Conservation (phyloP, 2,113 vertebrate species). For the Tachysurus fulvidraco region DNA sequence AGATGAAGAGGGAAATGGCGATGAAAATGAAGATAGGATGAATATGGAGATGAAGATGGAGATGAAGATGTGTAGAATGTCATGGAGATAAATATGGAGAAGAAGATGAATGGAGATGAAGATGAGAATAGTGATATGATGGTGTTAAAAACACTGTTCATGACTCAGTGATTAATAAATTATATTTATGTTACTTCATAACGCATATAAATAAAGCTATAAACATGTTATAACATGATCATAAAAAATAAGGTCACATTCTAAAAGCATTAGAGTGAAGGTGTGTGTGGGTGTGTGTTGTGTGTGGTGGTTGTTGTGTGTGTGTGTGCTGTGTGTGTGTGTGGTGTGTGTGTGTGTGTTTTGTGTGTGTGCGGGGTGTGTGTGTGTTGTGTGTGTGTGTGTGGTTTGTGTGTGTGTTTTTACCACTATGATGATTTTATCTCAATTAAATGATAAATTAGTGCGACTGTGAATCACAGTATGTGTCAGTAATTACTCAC, state of each 20-base stretch:
- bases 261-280: not conserved
- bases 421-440: not conserved
- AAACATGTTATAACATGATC: not conserved
- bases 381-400: not conserved
- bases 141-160: no score
- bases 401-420: not conserved
- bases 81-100: no score
- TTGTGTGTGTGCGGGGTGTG: no score
- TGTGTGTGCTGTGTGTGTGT: no score
- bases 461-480: not conserved
- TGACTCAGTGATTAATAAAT: no score
- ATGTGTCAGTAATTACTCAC: not conserved
- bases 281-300: not conserved
- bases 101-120: conserved; percentile 51
- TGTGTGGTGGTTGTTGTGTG: no score
- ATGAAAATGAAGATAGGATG: no score
- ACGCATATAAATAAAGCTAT: not conserved
- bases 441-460: not conserved
- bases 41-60: no score
- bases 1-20: no score
- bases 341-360: no score
- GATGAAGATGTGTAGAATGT: no score
- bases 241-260: not conserved
- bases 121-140: conserved; percentile 14
- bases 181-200: no score